Percentiles rank a stretch among this genome's conserved stretches.
These are phyloP conservation scores for Entomobrya multifasciata DNA, from an alignment of 2,888 invertebrate genomes.

Conservation along the genomic window DNA sequence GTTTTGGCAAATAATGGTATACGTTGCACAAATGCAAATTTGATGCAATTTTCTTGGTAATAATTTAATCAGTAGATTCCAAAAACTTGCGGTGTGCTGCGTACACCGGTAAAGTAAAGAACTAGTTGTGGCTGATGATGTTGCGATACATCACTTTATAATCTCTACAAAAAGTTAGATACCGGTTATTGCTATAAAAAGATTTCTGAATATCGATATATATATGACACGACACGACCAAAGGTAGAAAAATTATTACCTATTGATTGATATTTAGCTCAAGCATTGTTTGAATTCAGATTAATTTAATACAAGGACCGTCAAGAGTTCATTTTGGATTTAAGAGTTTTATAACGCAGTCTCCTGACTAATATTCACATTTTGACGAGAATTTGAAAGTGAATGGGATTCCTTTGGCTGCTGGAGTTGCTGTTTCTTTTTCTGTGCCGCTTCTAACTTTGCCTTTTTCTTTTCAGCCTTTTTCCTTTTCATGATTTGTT, in stretches of 20 bases:
- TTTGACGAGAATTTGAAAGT: slow-evolving; percentile 63
- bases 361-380: slow-evolving; percentile 72
- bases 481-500: slow-evolving; percentile 76
- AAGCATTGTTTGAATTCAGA: background rate
- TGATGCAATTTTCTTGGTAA: slow-evolving; percentile 64
- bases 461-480: slow-evolving; percentile 74
- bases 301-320: background rate
- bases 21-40: slow-evolving; percentile 32
- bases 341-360: slow-evolving; percentile 63
- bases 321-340: slow-evolving; percentile 6
- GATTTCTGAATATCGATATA: background rate
- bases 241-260: background rate
- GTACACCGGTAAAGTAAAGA: slow-evolving; percentile 13
- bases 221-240: too few relatives aligned
- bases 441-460: slow-evolving; percentile 67
- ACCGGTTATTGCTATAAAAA: slow-evolving; percentile 51
- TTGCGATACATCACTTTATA: background rate
- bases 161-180: slow-evolving; percentile 16
- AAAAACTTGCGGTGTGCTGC: background rate
- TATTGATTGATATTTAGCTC: background rate
- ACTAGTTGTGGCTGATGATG: background rate
- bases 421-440: slow-evolving; percentile 55
- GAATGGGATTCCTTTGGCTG: slow-evolving; percentile 61
- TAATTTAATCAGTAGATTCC: slow-evolving; percentile 14
- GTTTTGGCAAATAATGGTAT: slow-evolving; percentile 56